Conservation (phyloP, 1,140 invertebrate genomes). For the Neodiprion lecontei region DNA sequence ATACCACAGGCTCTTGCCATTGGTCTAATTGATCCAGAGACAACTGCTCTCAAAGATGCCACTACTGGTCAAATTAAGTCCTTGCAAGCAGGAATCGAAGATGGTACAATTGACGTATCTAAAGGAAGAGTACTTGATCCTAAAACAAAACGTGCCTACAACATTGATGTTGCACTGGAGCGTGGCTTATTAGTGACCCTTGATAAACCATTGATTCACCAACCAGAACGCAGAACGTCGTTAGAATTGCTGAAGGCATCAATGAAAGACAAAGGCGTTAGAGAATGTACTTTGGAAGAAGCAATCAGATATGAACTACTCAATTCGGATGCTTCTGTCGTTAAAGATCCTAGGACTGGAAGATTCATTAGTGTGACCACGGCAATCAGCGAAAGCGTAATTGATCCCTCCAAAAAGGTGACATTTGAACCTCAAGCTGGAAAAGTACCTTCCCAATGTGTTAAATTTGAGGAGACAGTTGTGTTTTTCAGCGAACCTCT, state of each 20-base stretch:
- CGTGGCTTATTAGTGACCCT: conserved; percentile 77
- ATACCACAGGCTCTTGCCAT: conserved; percentile 74
- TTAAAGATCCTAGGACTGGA: conserved; percentile 80
- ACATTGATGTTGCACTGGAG: conserved; percentile 77
- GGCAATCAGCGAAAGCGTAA: conserved; percentile 73
- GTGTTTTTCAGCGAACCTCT: conserved; percentile 77
- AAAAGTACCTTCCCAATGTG: conserved; percentile 68
- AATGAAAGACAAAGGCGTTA: conserved; percentile 58
- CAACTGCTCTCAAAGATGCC: conserved; percentile 79
- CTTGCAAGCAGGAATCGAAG: conserved; percentile 76
- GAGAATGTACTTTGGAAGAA: conserved; percentile 80
- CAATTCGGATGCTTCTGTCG: conserved; percentile 75
- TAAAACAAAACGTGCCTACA: conserved; percentile 75
- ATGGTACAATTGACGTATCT: conserved; percentile 78
- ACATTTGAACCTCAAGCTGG: conserved; percentile 72
- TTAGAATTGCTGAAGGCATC: conserved; percentile 56
- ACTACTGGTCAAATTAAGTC: conserved; percentile 76
- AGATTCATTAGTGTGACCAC: conserved; percentile 75
- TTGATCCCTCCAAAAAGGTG: conserved; percentile 73
- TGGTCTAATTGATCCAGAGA: conserved; percentile 78
- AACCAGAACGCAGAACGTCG: conserved; percentile 34
- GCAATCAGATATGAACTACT: conserved; percentile 80
- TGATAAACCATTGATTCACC: conserved; percentile 65
- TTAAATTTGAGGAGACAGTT: conserved; percentile 76
- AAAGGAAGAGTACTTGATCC: conserved; percentile 81